Base-by-base conservation (phyloP, 2,888 invertebrate genomes). In the Drepana falcataria region DNA sequence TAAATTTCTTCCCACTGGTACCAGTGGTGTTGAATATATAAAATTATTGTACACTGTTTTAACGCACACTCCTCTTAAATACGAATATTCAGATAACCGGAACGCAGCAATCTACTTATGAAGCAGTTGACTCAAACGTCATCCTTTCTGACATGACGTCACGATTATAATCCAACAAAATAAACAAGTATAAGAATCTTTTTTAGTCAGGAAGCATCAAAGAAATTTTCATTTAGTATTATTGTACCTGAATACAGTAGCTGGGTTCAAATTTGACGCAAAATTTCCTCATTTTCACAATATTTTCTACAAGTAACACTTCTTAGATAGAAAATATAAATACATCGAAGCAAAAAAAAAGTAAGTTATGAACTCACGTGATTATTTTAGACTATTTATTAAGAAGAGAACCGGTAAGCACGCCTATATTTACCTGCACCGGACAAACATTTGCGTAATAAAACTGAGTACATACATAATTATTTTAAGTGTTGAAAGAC, bases 111-210 rank as follows among this genome's bases (percentile, higher is more conserved):
- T 21, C 21, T 21, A 21, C 21, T 21, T 40, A 40, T 41, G 7
- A 65, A 63, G 76, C 78, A 79, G 69, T 70, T 79, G 77, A 77
- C 71, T 37, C 4, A 5, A 1, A 9, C 60, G 65, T 71, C 69
- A 66, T 61, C 35, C 37, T 9, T 6, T 3, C 44, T 44, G 44
- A 9, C 44, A 9, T 51, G 55, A 61, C 64, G 59, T 63, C 61
- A 64, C 9, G 52, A 3, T 9, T 65, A 57, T 65, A 64, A 75
- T 9, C 49, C 71, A 57, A 59, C 67, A 7, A 62, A 70, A 59
- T 72, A 62, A 3, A 60, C 55, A 60, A 63, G 63, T 40, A 40
- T 7, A 33, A 1, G 40, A 2, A 48, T 49, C 51, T 41, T 52
- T 48, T 1, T 9, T 4, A 44, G 3, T 2, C 1, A 44, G 44